These are phyloP conservation scores for Adrianichthys oophorus DNA, from an alignment of 2,797 vertebrate genomes.

Conservation along the genomic window DNA sequence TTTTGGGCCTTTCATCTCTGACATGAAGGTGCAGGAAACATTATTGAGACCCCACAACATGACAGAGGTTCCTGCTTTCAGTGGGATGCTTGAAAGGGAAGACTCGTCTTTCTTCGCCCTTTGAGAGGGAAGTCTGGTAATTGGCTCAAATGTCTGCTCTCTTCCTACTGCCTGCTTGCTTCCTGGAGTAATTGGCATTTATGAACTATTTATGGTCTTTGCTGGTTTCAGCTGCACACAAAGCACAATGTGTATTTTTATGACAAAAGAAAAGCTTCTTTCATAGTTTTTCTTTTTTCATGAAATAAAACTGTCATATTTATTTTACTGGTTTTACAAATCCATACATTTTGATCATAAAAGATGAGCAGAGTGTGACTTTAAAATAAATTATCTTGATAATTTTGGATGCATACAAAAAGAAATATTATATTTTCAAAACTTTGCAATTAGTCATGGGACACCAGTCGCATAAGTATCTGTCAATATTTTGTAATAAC, in stretches of 20 bases:
- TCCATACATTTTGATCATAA: constrained; percentile 47
- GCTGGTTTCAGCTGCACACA: constrained; percentile 50
- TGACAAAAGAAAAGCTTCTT: not conserved
- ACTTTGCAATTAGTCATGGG: no score
- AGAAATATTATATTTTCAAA: no score
- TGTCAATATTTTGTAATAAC: no score
- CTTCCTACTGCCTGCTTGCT: constrained; percentile 56
- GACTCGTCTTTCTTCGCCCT: constrained; percentile 50
- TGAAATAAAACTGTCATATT: constrained; percentile 16
- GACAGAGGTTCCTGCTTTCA: constrained; percentile 63
- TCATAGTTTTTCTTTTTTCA: not conserved
- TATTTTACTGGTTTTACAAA: constrained; percentile 36
- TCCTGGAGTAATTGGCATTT: constrained; percentile 72
- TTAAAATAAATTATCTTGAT: constrained; percentile 21
- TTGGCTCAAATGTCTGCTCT: constrained; percentile 64
- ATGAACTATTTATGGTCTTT: constrained; percentile 76
- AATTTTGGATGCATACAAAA: constrained; percentile 6
- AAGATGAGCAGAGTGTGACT: constrained; percentile 32
- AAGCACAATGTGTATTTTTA: constrained; percentile 20
- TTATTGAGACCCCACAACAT: constrained; percentile 69
- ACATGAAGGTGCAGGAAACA: constrained; percentile 76
- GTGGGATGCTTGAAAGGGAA: constrained; percentile 59
- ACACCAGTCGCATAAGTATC: no score
- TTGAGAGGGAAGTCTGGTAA: constrained; percentile 61
- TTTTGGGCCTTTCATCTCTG: constrained; percentile 72